Conservation (phyloP, 1,140 invertebrate species). For the Zaprionus tsacasi region DNA sequence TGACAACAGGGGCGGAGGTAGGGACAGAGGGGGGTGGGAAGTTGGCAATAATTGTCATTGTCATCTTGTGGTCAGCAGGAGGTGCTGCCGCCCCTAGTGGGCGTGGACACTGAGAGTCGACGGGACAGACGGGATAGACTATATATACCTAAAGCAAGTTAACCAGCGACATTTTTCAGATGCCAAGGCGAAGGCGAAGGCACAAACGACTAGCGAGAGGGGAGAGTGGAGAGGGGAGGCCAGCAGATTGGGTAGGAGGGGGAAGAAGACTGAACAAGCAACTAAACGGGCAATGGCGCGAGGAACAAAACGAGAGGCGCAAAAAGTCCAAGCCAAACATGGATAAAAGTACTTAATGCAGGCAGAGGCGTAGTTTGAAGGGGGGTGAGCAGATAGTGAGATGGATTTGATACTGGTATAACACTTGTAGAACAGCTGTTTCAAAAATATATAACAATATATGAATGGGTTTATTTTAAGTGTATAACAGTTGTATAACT, state of each 20-base stretch:
- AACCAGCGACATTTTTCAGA: constrained; percentile 80
- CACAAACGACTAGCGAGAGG: constrained; percentile 32
- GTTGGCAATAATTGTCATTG: constrained; percentile 78
- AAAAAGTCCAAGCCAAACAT: constrained; percentile 47
- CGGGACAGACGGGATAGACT: constrained; percentile 45
- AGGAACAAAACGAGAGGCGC: constrained; percentile 29
- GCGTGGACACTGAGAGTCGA: constrained; percentile 76
- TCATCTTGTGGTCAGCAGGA: constrained; percentile 73
- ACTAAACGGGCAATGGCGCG: constrained; percentile 57
- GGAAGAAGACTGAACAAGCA: constrained; percentile 66
- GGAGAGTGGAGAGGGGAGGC: not conserved
- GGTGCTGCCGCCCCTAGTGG: constrained; percentile 49
- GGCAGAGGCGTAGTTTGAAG: constrained; percentile 25
- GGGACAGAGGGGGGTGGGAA: constrained; percentile 16
- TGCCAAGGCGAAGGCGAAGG: constrained; percentile 58
- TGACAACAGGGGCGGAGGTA: constrained; percentile 37
- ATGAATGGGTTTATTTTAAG: not conserved
- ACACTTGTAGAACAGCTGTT: not conserved
- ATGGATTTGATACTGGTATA: not conserved
- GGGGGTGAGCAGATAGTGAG: not conserved
- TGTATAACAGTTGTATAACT: not conserved
- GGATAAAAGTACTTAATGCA: constrained; percentile 36
- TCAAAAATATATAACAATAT: no score
- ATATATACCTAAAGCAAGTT: constrained; percentile 76
- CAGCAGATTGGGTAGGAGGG: not conserved